phyloP scores from a whole-genome alignment of 2,888 invertebrate species.

The Drosophila fungiperda region DNA sequence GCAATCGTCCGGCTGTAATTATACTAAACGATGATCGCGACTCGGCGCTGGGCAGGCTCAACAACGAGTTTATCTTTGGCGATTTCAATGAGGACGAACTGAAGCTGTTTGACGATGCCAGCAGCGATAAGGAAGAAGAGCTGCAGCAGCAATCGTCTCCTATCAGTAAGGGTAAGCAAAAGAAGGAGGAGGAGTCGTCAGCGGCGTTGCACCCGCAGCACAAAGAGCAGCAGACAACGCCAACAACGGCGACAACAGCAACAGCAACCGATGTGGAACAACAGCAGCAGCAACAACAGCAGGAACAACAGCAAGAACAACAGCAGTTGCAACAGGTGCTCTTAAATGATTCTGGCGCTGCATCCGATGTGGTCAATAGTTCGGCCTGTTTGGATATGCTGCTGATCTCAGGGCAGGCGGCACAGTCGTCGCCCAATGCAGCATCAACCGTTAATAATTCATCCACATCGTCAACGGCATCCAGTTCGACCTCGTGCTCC shows the following conservation, averaged over 20 bases:
- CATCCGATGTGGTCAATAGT: conserved; percentile 73
- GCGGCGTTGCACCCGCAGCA: conserved; percentile 2
- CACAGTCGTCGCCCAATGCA: conserved; percentile 80
- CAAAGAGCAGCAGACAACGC: conserved; percentile 26
- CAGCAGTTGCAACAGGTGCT: conserved; percentile 35
- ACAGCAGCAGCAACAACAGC: conserved; percentile 12
- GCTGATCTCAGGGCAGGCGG: conserved; percentile 68
- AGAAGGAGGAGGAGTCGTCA: not conserved
- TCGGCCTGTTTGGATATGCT: conserved; percentile 74
- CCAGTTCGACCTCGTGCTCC: conserved; percentile 61
- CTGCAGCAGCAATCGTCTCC: not conserved
- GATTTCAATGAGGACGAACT: conserved; percentile 85
- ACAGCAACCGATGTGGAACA: conserved; percentile 16
- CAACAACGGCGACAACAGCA: conserved; percentile 22
- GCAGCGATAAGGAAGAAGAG: conserved; percentile 10
- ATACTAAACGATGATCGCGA: conserved; percentile 88
- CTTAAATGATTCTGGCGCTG: conserved; percentile 79
- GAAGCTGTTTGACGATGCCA: conserved; percentile 77
- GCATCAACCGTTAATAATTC: conserved; percentile 56
- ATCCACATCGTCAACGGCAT: conserved; percentile 72
- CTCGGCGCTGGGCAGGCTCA: conserved; percentile 84
- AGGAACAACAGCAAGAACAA: conserved; percentile 34
- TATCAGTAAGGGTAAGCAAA: not conserved
- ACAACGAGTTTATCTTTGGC: conserved; percentile 90
- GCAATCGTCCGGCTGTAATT: conserved; percentile 88